A percentile compares a stretch with the other conserved stretches of the same genome.
phyloP scores from a whole-genome alignment of 2,888 invertebrate species.

The Malacosoma neustria region DNA sequence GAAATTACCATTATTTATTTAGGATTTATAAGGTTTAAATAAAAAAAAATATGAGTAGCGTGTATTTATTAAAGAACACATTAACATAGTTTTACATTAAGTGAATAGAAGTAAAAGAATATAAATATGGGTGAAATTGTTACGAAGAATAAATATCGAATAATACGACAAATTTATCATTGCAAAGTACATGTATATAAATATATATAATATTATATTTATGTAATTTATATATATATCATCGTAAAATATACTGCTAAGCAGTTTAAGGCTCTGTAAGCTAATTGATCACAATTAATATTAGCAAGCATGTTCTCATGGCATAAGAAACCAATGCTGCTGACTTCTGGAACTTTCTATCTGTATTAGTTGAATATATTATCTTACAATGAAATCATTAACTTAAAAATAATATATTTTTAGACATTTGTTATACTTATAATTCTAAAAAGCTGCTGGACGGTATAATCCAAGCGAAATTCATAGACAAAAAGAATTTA shows the following conservation, averaged over 20 bases:
- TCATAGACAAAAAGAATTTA: constrained; percentile 8
- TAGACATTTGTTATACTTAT: constrained; percentile 4
- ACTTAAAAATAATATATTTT: background rate
- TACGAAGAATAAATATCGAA: background rate
- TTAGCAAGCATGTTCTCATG: constrained; percentile 7
- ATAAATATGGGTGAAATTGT: background rate
- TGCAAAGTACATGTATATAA: no score
- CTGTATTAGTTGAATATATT: background rate
- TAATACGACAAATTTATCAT: no score
- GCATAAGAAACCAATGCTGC: background rate
- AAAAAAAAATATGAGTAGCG: constrained; percentile 17
- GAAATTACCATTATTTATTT: no score
- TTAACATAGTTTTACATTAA: background rate
- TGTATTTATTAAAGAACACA: constrained; percentile 33
- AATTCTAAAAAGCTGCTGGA: constrained; percentile 28
- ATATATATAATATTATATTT: background rate
- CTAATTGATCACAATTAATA: constrained; percentile 8
- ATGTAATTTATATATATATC: constrained; percentile 16
- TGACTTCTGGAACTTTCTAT: no score
- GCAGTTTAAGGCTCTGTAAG: constrained; percentile 22
- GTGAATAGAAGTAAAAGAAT: background rate
- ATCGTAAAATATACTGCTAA: constrained; percentile 33
- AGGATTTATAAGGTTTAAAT: constrained; percentile 6
- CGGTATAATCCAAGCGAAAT: constrained; percentile 43
- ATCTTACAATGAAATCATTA: background rate